phyloP scores from a whole-genome alignment of 2,888 invertebrate species.

The Iphiclides podalirius region DNA sequence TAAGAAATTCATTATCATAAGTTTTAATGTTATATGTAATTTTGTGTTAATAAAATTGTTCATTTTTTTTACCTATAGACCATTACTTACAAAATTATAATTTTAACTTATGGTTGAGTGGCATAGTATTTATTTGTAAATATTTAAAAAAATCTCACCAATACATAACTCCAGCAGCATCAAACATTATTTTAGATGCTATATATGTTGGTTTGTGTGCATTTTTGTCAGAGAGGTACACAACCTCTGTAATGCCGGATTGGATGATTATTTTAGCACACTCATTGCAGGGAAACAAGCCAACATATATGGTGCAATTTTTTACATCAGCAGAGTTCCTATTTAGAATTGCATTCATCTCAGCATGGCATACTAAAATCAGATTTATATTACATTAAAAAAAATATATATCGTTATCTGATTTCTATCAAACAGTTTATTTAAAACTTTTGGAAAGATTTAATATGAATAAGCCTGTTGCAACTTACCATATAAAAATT shows the following conservation, averaged over 20 bases:
- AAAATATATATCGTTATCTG: too few species aligned
- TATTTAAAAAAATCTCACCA: slow-evolving; percentile 70
- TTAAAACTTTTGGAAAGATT: too few species aligned
- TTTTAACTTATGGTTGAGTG: too few species aligned
- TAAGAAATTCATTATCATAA: too few species aligned
- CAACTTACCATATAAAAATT: slow-evolving; percentile 90
- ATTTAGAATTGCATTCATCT: slow-evolving; percentile 97
- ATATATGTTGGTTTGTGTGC: slow-evolving; percentile 82
- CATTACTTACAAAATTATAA: too few species aligned
- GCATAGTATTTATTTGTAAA: too few species aligned
- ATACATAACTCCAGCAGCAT: slow-evolving; percentile 86
- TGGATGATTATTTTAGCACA: slow-evolving; percentile 98
- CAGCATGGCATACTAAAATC: slow-evolving; percentile 95
- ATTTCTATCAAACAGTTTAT: too few species aligned
- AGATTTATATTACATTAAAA: too few species aligned
- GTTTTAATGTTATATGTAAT: too few species aligned
- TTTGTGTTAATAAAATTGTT: too few species aligned
- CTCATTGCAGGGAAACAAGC: slow-evolving; percentile 97
- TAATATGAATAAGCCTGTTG: too few species aligned
- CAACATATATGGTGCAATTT: slow-evolving; percentile 92
- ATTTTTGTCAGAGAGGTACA: slow-evolving; percentile 92
- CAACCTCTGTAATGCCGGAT: slow-evolving; percentile 89
- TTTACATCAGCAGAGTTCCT: slow-evolving; percentile 89
- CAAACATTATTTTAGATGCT: slow-evolving; percentile 91
- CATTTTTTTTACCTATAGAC: too few species aligned